These are phyloP conservation scores for Chaetops frenatus DNA, from an alignment of 2,113 vertebrate genomes.

Conservation along the genomic window DNA sequence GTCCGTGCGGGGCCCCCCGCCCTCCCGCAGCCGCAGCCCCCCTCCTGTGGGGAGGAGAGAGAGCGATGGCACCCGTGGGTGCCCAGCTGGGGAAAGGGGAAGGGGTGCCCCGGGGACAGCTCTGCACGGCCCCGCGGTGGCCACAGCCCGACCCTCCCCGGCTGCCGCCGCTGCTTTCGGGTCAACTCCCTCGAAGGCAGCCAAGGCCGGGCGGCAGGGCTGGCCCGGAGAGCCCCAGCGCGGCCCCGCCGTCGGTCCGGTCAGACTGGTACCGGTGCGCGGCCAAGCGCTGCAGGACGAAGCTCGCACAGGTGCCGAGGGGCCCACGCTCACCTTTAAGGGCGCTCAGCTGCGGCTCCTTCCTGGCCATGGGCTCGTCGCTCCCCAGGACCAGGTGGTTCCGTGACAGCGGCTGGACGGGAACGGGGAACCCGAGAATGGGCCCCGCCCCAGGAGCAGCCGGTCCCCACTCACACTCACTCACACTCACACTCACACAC, in stretches of 20 bases:
- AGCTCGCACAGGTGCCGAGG: too few species aligned
- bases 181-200: background rate
- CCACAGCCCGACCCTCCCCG: background rate
- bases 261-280: background rate
- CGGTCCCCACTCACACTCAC: background rate
- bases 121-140: background rate
- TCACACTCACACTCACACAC: too few species aligned
- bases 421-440: background rate
- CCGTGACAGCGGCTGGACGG: background rate
- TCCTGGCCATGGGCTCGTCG: constrained; percentile 66
- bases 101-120: background rate
- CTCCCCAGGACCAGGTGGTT: background rate
- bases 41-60: constrained; percentile 38
- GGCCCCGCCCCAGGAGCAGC: background rate
- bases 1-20: constrained; percentile 60
- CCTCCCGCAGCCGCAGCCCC: constrained; percentile 74
- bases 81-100: background rate
- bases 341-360: constrained; percentile 78
- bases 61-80: background rate
- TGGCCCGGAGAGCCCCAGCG: background rate
- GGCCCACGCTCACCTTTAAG: constrained; percentile 70
- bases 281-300: background rate
- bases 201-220: too few species aligned
- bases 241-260: background rate
- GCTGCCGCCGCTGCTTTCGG: background rate